Evolutionary conservation across 2,888 invertebrate genomes (phyloP), one percentile per base, ranked within the genome.

Genomic region (Rhagonycha lutea): DNA sequence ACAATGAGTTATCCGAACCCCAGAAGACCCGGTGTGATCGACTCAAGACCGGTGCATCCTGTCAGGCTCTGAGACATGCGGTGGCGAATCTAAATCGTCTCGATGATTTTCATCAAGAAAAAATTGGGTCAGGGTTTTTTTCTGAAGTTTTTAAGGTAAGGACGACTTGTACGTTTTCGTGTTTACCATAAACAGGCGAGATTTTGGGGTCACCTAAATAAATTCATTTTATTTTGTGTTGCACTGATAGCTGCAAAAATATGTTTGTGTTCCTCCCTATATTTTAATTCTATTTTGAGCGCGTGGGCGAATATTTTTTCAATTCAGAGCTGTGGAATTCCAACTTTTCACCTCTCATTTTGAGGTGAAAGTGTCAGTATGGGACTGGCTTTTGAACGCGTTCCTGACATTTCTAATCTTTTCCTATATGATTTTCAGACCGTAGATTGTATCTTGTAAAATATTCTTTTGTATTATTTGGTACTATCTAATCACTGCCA

Each of bases 71-170:
- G 71, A 92, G 94, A 85, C 95, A 96, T 83, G 98, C 98, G 68
- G 97, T 98, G 73, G 95, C 97, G 69, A 95, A 96, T 63, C 91
- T 98, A 72, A 96, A 97, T 86, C 93, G 97, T 65, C 92, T 97
- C 82, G 98, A 98, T 89, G 98, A 98, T 90, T 98, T 98, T 89
- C 91, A 93, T 81, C 92, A 94, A 87, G 97, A 97, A 89, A 96
- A 96, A 89, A 96, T 98, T 84, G 98, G 98, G 68, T 91, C 94
- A 70, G 98, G 98, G 80, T 98, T 98, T 90, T 98, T 98, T 90
- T 98, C 98, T 4, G 97, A 98, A 90, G 98, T 98, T 79, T 98
- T 95, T 89, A 98, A 98, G 95, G 98, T 98, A 90, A 91, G 92
- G 62, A 75, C 70, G 62, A 68, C 63, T 32, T 69, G 61, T 68